Evolutionary conservation across 2,113 vertebrate species (phyloP), one percentile per base, ranked within the genome.

Genomic region (Vulpes ferrilata): DNA sequence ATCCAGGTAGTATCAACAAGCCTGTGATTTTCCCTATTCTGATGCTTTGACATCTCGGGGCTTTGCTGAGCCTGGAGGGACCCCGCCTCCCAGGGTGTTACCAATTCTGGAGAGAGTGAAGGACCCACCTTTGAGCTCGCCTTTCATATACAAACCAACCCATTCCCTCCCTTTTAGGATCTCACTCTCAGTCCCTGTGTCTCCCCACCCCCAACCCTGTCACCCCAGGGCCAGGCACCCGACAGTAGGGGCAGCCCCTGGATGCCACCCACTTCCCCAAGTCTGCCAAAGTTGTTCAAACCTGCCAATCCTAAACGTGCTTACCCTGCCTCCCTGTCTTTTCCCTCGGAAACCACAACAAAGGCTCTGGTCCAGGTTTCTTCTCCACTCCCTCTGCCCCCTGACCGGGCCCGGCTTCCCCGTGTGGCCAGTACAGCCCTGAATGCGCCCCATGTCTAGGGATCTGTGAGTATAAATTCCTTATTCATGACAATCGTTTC

Each of bases 1-100:
- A 0, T 4, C 55, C 11, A 3, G 64, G 25, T 13, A 19, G 22
- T 7, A 0, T 25, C 7, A 2, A 9, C 5, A 0, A 12, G 38
- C 83, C n/a, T 65, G 69, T 22, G 17, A 35, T n/a, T 53, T 43
- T 88, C 89, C 38, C 7, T 25, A 0, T 25, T 38, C 38, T 5
- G 25, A 9, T 3, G 62, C 27, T 35, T 16, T 57, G 91, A 30
- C 23, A 1, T 32, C 20, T 35, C 8, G 25, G 65, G 38, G 13
- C 51, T 78, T 57, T 55, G 11, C 80, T 7, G 60, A 20, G 4
- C 32, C 59, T 12, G 30, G 11, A 7, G 64, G 20, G 43, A 11
- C 4, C 0, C 3, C 27, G 16, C 23, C 11, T 64, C 20, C 17
- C 5, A 32, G n/a, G 59, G 38, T 3, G 38, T 3, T 17, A 51